Evolutionary conservation across 2,113 vertebrate species (phyloP).

Genomic region (Hydrolagus affinis): DNA sequence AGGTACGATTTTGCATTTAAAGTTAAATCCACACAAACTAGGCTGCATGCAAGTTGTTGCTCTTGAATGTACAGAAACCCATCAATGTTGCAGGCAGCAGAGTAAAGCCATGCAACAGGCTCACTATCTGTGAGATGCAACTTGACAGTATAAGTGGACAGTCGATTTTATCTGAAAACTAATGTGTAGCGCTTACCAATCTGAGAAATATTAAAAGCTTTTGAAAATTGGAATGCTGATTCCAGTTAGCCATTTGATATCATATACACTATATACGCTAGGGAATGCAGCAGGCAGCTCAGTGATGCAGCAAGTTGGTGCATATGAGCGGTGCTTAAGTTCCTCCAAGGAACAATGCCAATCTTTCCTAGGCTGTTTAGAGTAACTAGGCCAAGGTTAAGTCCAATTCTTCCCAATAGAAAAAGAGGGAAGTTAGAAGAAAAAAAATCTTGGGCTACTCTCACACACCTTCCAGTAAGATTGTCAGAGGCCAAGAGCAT

Average conservation of each 20-base stretch:
- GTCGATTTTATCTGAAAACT: not conserved
- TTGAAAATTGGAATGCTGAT: not conserved
- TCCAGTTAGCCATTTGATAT: not conserved
- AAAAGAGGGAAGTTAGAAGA: constrained; percentile 1
- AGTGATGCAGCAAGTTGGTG: constrained; percentile 23
- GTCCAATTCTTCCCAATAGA: constrained; percentile 14
- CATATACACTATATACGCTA: not conserved
- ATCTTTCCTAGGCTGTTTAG: constrained; percentile 20
- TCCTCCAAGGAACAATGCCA: constrained; percentile 10
- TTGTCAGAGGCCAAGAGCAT: constrained; percentile 32
- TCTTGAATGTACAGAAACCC: too few species aligned
- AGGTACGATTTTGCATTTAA: not conserved
- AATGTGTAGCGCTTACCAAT: not conserved
- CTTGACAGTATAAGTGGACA: not conserved
- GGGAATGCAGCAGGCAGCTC: not conserved
- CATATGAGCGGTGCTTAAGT: constrained; percentile 14
- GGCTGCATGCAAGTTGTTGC: not conserved
- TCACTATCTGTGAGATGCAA: not conserved
- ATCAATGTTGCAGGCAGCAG: not conserved
- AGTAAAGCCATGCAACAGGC: not conserved
- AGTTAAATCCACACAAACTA: not conserved
- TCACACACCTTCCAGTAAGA: constrained; percentile 30
- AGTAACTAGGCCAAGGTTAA: constrained; percentile 18
- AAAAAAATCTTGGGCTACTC: constrained; percentile 23
- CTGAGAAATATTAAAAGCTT: not conserved